phyloP scores from a whole-genome alignment of 2,113 vertebrate genomes.

The Cheirogaleus medius region DNA sequence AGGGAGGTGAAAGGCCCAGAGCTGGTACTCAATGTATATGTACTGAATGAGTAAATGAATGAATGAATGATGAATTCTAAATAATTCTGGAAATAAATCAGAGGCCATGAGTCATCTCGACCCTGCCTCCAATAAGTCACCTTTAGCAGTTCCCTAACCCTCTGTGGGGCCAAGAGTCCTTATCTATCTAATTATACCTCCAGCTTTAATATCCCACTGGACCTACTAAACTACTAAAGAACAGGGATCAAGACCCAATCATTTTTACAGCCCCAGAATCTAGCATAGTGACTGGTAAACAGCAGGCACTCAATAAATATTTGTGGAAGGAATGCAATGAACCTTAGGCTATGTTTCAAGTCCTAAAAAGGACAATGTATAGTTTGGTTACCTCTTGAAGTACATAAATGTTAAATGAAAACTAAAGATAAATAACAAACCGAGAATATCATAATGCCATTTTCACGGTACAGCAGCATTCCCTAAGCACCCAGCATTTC shows the following conservation, averaged over 20 bases:
- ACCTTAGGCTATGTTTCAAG: conserved; percentile 47
- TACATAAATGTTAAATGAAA: conserved; percentile 66
- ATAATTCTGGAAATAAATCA: neutral
- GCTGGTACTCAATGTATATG: neutral
- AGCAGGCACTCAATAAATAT: conserved; percentile 14
- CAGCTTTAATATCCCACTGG: neutral
- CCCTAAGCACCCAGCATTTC: conserved; percentile 56
- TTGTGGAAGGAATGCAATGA: conserved; percentile 45
- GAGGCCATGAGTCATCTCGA: neutral
- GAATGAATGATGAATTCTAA: neutral
- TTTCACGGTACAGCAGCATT: conserved; percentile 36
- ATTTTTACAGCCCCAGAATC: neutral
- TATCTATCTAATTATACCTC: neutral
- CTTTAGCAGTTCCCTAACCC: neutral
- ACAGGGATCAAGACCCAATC: neutral
- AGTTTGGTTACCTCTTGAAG: conserved; percentile 63
- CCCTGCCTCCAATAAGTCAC: neutral
- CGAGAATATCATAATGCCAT: conserved; percentile 58
- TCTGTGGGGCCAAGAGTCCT: neutral
- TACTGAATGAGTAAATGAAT: neutral
- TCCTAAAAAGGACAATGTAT: conserved; percentile 55
- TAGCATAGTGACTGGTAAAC: conserved; percentile 3
- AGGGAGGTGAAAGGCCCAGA: neutral
- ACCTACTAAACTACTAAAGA: neutral
- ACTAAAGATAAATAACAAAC: conserved; percentile 66